Conservation (phyloP, 2,113 vertebrate genomes). For the Seriola rivoliana region DNA sequence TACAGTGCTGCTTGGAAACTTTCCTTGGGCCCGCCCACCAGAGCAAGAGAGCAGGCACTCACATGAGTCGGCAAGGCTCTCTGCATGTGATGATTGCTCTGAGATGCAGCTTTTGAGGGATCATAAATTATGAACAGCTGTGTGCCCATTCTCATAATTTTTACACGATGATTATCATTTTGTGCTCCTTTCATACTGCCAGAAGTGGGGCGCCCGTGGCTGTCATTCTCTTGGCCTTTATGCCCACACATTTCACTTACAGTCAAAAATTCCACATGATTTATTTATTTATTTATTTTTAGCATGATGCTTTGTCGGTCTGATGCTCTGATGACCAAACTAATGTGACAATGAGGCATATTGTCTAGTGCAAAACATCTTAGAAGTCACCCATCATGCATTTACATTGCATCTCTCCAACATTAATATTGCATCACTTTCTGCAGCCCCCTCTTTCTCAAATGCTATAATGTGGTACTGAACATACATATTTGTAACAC, state of each 20-base stretch:
- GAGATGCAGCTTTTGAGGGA: conserved; percentile 72
- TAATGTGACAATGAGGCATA: conserved; percentile 34
- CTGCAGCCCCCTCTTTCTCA: conserved; percentile 24
- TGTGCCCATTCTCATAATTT: conserved; percentile 74
- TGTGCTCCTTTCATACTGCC: conserved; percentile 43
- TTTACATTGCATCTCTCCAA: conserved; percentile 51
- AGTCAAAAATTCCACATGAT: conserved; percentile 1
- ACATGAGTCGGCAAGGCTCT: conserved; percentile 44
- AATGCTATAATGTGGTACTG: conserved; percentile 35
- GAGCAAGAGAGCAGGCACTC: conserved; percentile 42
- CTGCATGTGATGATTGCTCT: conserved; percentile 54
- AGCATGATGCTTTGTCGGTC: conserved; percentile 9
- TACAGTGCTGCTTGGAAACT: conserved; percentile 38
- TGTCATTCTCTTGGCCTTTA: conserved; percentile 20
- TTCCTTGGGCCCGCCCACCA: conserved; percentile 11
- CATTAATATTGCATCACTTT: conserved; percentile 64
- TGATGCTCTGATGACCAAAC: conserved; percentile 45
- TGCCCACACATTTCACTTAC: conserved; percentile 7
- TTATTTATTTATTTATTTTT: background rate
- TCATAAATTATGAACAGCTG: conserved; percentile 71
- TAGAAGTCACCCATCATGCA: conserved; percentile 45
- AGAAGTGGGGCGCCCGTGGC: conserved; percentile 47
- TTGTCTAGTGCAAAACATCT: conserved; percentile 23
- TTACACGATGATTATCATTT: conserved; percentile 69
- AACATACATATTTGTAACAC: conserved; percentile 54